A percentile compares a stretch with the other conserved stretches of the same genome.
phyloP scores from a whole-genome alignment of 2,888 invertebrate genomes.

The Ellobium chinense region DNA sequence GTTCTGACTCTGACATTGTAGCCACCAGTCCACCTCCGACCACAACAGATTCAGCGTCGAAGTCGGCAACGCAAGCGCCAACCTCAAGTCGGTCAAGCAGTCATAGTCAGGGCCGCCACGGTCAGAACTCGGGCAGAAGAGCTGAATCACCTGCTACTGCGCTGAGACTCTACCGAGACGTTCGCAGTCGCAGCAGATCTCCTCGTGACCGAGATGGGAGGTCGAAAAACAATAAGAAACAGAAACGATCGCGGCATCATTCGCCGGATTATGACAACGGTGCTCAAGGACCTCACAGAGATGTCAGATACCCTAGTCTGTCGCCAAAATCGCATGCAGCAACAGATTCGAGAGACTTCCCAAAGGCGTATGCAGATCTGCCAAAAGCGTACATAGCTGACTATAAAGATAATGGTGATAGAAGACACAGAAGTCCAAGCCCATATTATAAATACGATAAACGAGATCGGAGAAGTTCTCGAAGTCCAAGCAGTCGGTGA shows the following conservation, averaged over 20 bases:
- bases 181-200: constrained; percentile 67
- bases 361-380: constrained; percentile 65
- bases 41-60: constrained; percentile 27
- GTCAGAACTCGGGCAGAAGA: constrained; percentile 15
- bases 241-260: constrained; percentile 55
- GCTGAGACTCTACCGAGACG: constrained; percentile 44
- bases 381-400: constrained; percentile 63
- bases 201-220: constrained; percentile 58
- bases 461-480: constrained; percentile 14
- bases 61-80: background rate
- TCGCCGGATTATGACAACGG: constrained; percentile 45
- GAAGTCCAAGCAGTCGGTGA: constrained; percentile 37
- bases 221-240: constrained; percentile 58
- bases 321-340: background rate
- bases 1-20: constrained; percentile 70
- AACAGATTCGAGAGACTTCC: constrained; percentile 33
- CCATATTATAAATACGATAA: constrained; percentile 39
- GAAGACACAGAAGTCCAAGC: constrained; percentile 38
- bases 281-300: background rate
- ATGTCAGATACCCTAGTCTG: constrained; percentile 18
- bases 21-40: constrained; percentile 40
- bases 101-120: background rate
- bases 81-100: background rate
- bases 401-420: constrained; percentile 19
- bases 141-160: constrained; percentile 26